Base-by-base conservation (phyloP, 2,888 invertebrate genomes). In the Nemoura dubitans region DNA sequence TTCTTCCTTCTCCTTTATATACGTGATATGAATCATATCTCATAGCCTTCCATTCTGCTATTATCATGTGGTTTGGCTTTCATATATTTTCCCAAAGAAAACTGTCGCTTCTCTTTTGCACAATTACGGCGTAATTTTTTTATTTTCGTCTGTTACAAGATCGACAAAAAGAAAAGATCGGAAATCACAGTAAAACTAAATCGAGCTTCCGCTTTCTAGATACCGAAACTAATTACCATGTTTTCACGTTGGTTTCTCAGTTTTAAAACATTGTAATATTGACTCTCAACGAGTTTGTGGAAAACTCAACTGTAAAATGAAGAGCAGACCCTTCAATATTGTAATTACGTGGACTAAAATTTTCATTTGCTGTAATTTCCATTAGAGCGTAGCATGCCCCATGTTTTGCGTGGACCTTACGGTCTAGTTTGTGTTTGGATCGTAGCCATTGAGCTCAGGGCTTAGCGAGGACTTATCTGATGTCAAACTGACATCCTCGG, bases 401-500 rank as follows among this genome's bases (percentile, higher is more conserved):
- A 59, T 21, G 21, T 10, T 59, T 10, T 36, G 36, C 36, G 36
- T 59, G 59, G 59, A 59, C 59, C 59, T 1, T 21, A 59, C 6
- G 5, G 36, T 36, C 59, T 7, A 21, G 59, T 59, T 27, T 26
- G 26, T 28, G 78, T 28, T 78, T 78, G 78, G 78, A 78, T 27
- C 78, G 78, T 10, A 78, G 78, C 78, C 78, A 78, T 78, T 78
- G 78, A 81, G 81, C 30, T 59, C 14, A 28, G 27, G 81, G 81
- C 81, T 81, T 81, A 81, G 78, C 30, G 29, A 27, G 28, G 59
- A 59, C 81, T 81, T 81, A 81, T 81, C 81, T 81, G 81, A 29
- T 81, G 29, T 81, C 81, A 28, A 30, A 81, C 28, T 28, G 81
- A 81, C 81, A 30, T 28, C 26, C 27, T 26, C n/a, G 78, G 78